A percentile compares a stretch with the other conserved stretches of the same genome.
These are phyloP conservation scores for Mimachlamys varia DNA, from an alignment of 2,888 invertebrate species.

Conservation along the genomic window DNA sequence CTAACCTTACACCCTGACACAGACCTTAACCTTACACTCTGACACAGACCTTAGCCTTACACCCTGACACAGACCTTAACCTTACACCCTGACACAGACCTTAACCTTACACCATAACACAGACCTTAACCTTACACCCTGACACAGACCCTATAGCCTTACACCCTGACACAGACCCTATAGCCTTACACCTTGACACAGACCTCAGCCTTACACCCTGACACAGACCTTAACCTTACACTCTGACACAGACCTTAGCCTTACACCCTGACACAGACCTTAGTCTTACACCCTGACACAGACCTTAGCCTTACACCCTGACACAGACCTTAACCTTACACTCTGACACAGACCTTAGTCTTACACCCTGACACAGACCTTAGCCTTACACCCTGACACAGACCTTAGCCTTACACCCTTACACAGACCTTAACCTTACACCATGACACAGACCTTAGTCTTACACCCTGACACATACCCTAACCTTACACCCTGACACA, in stretches of 20 bases:
- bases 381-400: slow-evolving; percentile 18
- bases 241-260: not conserved
- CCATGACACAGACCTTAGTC: not conserved
- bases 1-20: not conserved
- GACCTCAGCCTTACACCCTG: not conserved
- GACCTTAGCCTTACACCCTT: not conserved
- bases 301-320: not conserved
- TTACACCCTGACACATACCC: not conserved
- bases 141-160: too few relatives aligned
- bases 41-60: not conserved
- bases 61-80: not conserved
- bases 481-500: not conserved
- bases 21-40: not conserved
- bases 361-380: not conserved
- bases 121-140: not conserved
- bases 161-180: not conserved
- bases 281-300: not conserved
- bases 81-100: not conserved
- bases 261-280: not conserved
- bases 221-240: not conserved
- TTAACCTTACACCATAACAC: not conserved
- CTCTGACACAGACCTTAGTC: not conserved
- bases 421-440: not conserved
- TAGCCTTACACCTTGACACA: not conserved
- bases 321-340: not conserved